These are phyloP conservation scores for Rhinichthys klamathensis DNA, from an alignment of 2,113 vertebrate genomes.

Conservation along the genomic window DNA sequence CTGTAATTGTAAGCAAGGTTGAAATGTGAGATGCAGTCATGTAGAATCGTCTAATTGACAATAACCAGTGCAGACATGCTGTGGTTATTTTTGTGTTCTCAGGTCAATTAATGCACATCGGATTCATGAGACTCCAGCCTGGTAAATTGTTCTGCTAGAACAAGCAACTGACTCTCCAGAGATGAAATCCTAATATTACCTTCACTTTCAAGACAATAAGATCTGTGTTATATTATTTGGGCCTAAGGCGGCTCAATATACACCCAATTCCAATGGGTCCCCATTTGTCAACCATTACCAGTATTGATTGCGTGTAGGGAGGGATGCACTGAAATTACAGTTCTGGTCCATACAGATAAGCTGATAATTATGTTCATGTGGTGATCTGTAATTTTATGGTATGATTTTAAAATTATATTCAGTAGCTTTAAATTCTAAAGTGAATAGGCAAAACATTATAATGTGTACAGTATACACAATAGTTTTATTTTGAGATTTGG, in stretches of 20 bases:
- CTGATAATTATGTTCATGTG: not conserved
- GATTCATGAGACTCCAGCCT: conserved; percentile 3
- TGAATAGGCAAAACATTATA: no score
- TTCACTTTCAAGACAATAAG: conserved; percentile 1
- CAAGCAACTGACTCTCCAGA: conserved; percentile 9
- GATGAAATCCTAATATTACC: not conserved
- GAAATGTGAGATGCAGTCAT: conserved; percentile 26
- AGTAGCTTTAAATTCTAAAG: no score
- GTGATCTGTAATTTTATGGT: not conserved
- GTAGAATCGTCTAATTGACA: conserved; percentile 27
- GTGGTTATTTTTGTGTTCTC: conserved; percentile 38
- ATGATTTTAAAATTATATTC: not conserved
- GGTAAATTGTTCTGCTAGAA: conserved; percentile 22
- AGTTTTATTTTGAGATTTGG: not conserved
- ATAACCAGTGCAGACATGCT: conserved; percentile 18
- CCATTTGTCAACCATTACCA: not conserved
- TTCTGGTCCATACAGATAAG: not conserved
- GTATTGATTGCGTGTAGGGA: not conserved
- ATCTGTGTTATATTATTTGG: conserved; percentile 1
- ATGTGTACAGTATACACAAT: not conserved
- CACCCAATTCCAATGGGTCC: not conserved
- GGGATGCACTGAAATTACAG: not conserved
- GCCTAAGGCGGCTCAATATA: not conserved
- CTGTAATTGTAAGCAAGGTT: conserved; percentile 34
- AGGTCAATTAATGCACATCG: conserved; percentile 11